Percentiles rank a stretch among this genome's conserved stretches.
Evolutionary conservation across 1,140 invertebrate species (phyloP).

Genomic region (Belonocnema kinseyi): DNA sequence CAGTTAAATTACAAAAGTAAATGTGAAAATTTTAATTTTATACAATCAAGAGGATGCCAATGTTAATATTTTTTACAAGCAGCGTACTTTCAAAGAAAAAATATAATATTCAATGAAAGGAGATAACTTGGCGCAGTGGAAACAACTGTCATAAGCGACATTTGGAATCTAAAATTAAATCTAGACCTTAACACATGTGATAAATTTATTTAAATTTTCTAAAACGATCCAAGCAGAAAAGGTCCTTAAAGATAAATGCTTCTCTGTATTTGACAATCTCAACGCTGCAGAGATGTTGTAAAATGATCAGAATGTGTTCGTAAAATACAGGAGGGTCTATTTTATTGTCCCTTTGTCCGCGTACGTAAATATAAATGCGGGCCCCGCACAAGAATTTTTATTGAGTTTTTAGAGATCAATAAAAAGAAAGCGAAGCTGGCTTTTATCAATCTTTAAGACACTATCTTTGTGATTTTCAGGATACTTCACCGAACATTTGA

Average conservation of each 20-base stretch:
- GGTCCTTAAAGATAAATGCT: not conserved
- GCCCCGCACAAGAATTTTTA: constrained; percentile 6
- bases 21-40: no score
- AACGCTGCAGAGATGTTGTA: not conserved
- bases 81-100: no score
- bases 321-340: not conserved
- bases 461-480: constrained; percentile 13
- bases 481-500: not conserved
- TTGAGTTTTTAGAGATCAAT: constrained; percentile 27
- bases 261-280: constrained; percentile 11
- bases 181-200: not conserved
- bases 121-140: no score
- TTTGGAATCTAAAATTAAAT: not conserved
- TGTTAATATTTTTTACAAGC: no score
- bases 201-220: not conserved
- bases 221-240: not conserved
- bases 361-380: constrained; percentile 20
- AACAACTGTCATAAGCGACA: no score
- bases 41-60: no score
- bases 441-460: constrained; percentile 5
- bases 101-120: no score
- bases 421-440: constrained; percentile 10
- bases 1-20: no score
- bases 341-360: constrained; percentile 11
- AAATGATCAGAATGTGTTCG: constrained; percentile 22